Evolutionary conservation across 92 coral and sea anemone species (phyloP).

Genomic region (Montipora capitata): DNA sequence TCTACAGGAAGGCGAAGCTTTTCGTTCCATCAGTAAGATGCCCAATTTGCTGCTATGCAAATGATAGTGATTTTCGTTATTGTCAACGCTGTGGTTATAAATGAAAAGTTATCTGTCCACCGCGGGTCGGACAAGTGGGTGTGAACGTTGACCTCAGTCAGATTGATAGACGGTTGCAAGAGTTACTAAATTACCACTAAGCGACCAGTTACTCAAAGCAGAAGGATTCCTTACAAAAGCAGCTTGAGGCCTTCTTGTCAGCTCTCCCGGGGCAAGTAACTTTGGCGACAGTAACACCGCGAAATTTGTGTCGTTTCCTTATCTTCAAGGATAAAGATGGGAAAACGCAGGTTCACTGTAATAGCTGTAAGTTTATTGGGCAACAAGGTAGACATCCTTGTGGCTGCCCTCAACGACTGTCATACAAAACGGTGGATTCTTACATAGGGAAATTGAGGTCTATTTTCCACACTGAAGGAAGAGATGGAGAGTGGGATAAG

Average conservation of each 20-base stretch:
- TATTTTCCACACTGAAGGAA: no score
- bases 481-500: constrained; percentile 56
- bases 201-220: background rate
- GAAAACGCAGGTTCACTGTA: no score
- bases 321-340: no score
- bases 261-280: no score
- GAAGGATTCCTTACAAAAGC: background rate
- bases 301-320: no score
- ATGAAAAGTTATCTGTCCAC: background rate
- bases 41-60: background rate
- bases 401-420: no score
- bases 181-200: background rate
- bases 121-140: no score
- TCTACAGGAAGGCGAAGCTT: background rate
- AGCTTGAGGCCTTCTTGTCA: background rate
- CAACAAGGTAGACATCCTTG: no score
- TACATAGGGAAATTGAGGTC: constrained; percentile 42
- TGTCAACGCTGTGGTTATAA: background rate
- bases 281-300: no score
- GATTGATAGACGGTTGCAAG: background rate
- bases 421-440: constrained; percentile 41
- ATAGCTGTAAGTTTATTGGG: no score
- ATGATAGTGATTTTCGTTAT: background rate
- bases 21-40: background rate
- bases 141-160: background rate